Conservation (phyloP, 2,888 invertebrate species). For the Nomada fabriciana region DNA sequence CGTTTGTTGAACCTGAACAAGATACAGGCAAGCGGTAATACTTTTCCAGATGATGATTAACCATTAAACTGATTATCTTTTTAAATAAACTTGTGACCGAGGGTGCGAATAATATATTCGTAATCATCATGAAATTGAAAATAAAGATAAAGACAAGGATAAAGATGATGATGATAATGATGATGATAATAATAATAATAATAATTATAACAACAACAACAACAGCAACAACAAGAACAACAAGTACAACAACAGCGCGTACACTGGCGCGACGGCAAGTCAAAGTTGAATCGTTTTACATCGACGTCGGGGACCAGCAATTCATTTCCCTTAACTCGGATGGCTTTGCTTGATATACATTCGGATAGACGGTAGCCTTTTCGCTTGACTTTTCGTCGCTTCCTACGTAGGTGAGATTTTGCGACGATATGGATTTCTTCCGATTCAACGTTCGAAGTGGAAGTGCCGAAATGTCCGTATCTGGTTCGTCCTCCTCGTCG, state of each 20-base stretch:
- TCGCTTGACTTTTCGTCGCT: conserved; percentile 78
- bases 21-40: too few species aligned
- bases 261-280: background rate
- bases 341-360: conserved; percentile 86
- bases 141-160: too few species aligned
- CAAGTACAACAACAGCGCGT: background rate
- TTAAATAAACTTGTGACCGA: background rate
- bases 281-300: conserved; percentile 85
- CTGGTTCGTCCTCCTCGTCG: conserved; percentile 86
- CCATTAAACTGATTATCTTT: too few species aligned
- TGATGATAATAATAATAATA: too few species aligned
- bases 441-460: conserved; percentile 78
- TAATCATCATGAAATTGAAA: too few species aligned
- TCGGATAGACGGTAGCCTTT: conserved; percentile 73
- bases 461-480: conserved; percentile 44
- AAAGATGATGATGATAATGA: too few species aligned
- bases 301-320: conserved; percentile 94
- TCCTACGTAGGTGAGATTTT: conserved; percentile 81
- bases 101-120: too few species aligned
- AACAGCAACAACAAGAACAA: too few species aligned
- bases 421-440: conserved; percentile 83
- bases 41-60: too few species aligned
- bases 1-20: background rate
- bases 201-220: background rate
- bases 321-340: conserved; percentile 93